phyloP scores from a whole-genome alignment of 2,888 invertebrate species.

The Synergus umbraculus region DNA sequence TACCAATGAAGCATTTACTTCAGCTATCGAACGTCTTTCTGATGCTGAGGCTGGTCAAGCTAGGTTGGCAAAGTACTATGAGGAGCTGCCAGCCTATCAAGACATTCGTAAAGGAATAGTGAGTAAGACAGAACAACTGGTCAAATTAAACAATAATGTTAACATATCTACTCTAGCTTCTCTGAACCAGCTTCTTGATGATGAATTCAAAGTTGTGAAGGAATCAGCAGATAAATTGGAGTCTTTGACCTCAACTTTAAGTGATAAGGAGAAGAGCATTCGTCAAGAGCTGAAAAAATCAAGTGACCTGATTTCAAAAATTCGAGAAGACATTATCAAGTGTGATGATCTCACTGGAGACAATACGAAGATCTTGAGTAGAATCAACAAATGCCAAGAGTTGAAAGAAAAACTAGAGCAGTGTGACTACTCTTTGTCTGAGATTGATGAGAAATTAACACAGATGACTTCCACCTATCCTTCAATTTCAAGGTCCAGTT shows the following conservation, averaged over 20 bases:
- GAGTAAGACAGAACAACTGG: conserved; percentile 88
- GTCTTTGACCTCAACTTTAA: conserved; percentile 85
- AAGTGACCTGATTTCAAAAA: conserved; percentile 84
- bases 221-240: conserved; percentile 87
- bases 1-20: conserved; percentile 87
- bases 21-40: conserved; percentile 86
- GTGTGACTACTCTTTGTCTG: conserved; percentile 84
- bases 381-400: conserved; percentile 86
- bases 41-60: conserved; percentile 90
- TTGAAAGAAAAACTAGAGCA: conserved; percentile 85
- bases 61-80: conserved; percentile 89
- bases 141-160: conserved; percentile 85
- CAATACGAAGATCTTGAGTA: conserved; percentile 88
- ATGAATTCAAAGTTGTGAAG: conserved; percentile 87
- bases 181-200: conserved; percentile 83
- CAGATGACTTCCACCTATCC: conserved; percentile 87
- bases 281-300: conserved; percentile 85
- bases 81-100: conserved; percentile 89
- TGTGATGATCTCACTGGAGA: conserved; percentile 94
- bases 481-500: conserved; percentile 86
- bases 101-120: conserved; percentile 87
- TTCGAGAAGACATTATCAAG: conserved; percentile 90
- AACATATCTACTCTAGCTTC: conserved; percentile 85
- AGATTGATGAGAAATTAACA: conserved; percentile 84
- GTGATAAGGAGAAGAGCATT: conserved; percentile 86